These are phyloP conservation scores for Drosophila takahashii DNA, from an alignment of 1,140 invertebrate genomes.

Conservation along the genomic window DNA sequence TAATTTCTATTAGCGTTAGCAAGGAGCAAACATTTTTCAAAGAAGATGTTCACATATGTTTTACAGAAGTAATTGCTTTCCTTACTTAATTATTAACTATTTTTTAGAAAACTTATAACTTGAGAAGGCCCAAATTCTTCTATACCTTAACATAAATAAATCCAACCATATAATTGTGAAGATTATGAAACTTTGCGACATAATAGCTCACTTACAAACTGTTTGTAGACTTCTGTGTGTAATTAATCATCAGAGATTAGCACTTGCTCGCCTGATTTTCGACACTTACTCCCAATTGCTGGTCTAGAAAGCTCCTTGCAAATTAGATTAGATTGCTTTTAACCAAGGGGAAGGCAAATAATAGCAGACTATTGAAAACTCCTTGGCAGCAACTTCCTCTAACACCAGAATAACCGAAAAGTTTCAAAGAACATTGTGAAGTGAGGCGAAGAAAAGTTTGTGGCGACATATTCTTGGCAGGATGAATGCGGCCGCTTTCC, in stretches of 20 bases:
- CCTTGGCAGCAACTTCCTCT: conserved; percentile 55
- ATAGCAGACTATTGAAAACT: conserved; percentile 46
- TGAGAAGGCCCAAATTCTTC: no score
- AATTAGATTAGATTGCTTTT: conserved; percentile 53
- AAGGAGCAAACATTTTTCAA: no score
- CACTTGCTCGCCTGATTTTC: background rate
- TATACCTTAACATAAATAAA: no score
- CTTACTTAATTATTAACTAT: no score
- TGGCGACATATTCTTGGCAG: conserved; percentile 61
- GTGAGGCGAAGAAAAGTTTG: conserved; percentile 56
- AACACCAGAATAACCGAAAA: conserved; percentile 63
- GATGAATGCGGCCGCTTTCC: conserved; percentile 33
- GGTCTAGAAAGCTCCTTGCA: background rate
- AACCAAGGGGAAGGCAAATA: conserved; percentile 13
- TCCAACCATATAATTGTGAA: background rate
- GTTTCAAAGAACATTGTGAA: conserved; percentile 28
- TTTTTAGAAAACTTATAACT: no score
- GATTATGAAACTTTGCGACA: background rate
- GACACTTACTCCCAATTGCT: background rate
- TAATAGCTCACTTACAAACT: background rate
- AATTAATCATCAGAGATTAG: conserved; percentile 7
- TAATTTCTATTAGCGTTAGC: background rate
- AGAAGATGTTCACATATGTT: background rate
- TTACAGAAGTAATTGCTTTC: no score
- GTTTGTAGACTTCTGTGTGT: conserved; percentile 1